Base-by-base conservation (phyloP, 2,797 vertebrate species). In the Discoglossus pictus region DNA sequence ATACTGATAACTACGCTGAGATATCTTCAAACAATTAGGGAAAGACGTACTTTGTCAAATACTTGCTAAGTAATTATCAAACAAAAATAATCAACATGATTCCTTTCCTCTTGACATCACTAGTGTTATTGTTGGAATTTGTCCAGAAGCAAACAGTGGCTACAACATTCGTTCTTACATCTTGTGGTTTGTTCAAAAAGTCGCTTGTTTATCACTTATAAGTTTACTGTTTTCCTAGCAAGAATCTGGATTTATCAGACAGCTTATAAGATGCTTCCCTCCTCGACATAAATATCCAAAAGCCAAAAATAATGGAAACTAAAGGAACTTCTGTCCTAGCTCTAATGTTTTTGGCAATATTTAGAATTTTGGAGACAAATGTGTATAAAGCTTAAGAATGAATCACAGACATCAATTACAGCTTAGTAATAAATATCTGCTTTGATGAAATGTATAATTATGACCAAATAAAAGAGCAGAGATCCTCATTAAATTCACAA, bases 111-210 rank as follows among this genome's bases (percentile, higher is more conserved):
- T 4, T 31, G 8, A 31, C 27, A 8, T 31, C 8, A 31, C 27
- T 4, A 31, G 27, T 31, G 4, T 31, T 31, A 8, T 50, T 59
- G 2, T 31, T 60, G 65, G 54, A 52, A 52, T 42, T 11, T 8
- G 50, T 15, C 36, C 54, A 51, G 39, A 52, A 31, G 36, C 17
- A 42, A 52, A 31, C 13, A 51, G 39, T 55, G 31, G 47, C 18
- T n/a, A 60, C 25, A 39, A 51, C 65, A 68, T 68, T 47, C 65
- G 64, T 39, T 51, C 18, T 51, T 67, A 35, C 44, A 44, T 31
- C 17, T 50, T 60, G 65, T 35, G 65, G 65, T 60, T 67, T 43
- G 35, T 34, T 59, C 11, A 18, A 4, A 20, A 60, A 17, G 36
- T 39, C 43, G 46, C 10, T 21, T n/a, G 35, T 53, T 68, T 68